Evolutionary conservation across 2,797 vertebrate species (phyloP).

Genomic region (Pseudopleuronectes americanus): DNA sequence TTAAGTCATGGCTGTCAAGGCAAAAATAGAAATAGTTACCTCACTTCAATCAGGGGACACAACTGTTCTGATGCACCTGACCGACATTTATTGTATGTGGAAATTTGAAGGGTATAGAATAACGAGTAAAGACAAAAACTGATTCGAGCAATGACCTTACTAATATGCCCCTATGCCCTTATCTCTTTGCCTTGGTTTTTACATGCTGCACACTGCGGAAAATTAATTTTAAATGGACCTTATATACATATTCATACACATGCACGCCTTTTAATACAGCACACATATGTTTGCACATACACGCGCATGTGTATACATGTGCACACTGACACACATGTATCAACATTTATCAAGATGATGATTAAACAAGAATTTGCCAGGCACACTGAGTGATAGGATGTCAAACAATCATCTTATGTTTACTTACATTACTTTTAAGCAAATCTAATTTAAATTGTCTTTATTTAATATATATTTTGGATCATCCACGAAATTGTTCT

Average conservation of each 20-base stretch:
- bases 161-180: not conserved
- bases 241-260: not conserved
- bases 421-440: not conserved
- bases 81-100: not conserved
- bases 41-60: not conserved
- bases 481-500: too few species aligned
- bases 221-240: not conserved
- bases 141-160: not conserved
- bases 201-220: not conserved
- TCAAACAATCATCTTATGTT: not conserved
- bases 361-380: not conserved
- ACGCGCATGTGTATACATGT: not conserved
- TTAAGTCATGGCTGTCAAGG: conserved; percentile 53
- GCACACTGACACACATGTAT: not conserved
- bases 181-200: not conserved
- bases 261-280: not conserved
- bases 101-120: not conserved
- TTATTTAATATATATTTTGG: not conserved
- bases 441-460: not conserved
- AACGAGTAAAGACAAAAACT: not conserved
- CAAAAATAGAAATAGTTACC: conserved; percentile 1
- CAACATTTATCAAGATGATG: not conserved
- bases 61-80: not conserved
- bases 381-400: not conserved
- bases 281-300: not conserved